phyloP scores from a whole-genome alignment of 2,113 vertebrate genomes.

The Rhadina sibilatrix region DNA sequence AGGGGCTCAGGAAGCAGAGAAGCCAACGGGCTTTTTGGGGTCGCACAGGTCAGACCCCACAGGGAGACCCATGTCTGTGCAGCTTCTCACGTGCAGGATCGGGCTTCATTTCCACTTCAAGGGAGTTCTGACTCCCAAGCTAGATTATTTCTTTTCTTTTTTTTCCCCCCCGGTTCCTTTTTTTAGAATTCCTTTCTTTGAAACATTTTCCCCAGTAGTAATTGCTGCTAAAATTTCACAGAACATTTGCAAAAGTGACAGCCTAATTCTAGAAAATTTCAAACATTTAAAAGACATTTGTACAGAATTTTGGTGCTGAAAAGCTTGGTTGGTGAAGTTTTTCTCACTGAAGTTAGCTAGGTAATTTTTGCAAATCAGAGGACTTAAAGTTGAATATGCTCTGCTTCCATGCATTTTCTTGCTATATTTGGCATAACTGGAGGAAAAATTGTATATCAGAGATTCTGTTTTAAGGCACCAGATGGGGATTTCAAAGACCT shows the following conservation, averaged over 20 bases:
- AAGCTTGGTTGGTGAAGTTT: slow-evolving; percentile 22
- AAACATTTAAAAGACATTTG: slow-evolving; percentile 49
- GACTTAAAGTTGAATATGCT: neutral
- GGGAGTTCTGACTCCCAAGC: neutral
- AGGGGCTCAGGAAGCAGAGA: neutral
- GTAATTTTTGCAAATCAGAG: slow-evolving; percentile 30
- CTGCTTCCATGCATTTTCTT: neutral
- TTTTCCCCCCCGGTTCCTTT: neutral
- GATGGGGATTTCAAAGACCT: slow-evolving; percentile 66
- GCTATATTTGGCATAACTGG: slow-evolving; percentile 41
- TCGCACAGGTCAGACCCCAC: neutral
- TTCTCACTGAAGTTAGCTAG: slow-evolving; percentile 5
- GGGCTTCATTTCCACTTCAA: neutral
- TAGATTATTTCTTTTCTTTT: neutral
- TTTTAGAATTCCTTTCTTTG: slow-evolving; percentile 40
- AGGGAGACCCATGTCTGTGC: accelerated
- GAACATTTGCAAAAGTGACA: slow-evolving; percentile 58
- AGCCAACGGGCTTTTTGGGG: neutral
- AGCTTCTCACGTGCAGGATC: accelerated
- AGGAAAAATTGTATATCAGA: slow-evolving; percentile 43
- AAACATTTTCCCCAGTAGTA: slow-evolving; percentile 38
- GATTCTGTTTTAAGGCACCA: slow-evolving; percentile 68
- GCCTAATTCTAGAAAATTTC: slow-evolving; percentile 67
- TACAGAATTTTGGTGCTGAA: slow-evolving; percentile 36
- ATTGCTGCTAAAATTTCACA: slow-evolving; percentile 60